Base-by-base conservation (phyloP, 2,797 vertebrate species). In the Rhinoraja longicauda region DNA sequence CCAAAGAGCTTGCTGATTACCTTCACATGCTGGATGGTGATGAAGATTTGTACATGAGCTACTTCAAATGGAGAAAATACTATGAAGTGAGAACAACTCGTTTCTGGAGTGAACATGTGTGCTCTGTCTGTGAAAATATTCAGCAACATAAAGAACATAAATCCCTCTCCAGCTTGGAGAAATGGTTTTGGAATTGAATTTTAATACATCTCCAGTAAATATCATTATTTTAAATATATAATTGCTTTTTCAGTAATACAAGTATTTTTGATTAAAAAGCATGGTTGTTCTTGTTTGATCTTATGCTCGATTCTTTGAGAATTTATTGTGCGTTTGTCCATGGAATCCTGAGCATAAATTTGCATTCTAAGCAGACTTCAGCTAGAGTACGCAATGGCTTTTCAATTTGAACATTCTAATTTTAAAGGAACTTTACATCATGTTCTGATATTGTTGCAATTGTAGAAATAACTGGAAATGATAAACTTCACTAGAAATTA, bases 11-110 rank as follows among this genome's bases (percentile, higher is more conserved):
- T 93, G 95, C 94, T 0, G 13, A 0, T 17, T 94, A 94, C 93
- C 93, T 95, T 77, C 7, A 0, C 64, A 91, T 81, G 1, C 94
- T 95, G 75, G 95, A 94, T 26, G 0, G 10, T 12, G 94, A 96
- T 0, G 0, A 88, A 0, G 0, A 29, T 45, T 73, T 73, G 2
- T 95, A 95, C 93, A 93, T 82, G 57, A 0, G 36, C 15, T 94
- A 95, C 93, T 96, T 96, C 90, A 86, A 59, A 73, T 96, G 95
- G 95, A 93, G 93, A 67, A 90, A 32, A 17, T 93, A 70, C n/a
- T 64, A 94, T 81, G 92, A 29, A 59, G 94, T 95, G 0, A 4
- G 1, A 1, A 0, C 0, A 0, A 0, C 0, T 0, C 0, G 0
- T 0, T 0, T 0, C 76, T 94, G 94, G 94, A 12, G 2, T 0